phyloP scores from a whole-genome alignment of 2,888 invertebrate genomes.

The Catocala nupta region DNA sequence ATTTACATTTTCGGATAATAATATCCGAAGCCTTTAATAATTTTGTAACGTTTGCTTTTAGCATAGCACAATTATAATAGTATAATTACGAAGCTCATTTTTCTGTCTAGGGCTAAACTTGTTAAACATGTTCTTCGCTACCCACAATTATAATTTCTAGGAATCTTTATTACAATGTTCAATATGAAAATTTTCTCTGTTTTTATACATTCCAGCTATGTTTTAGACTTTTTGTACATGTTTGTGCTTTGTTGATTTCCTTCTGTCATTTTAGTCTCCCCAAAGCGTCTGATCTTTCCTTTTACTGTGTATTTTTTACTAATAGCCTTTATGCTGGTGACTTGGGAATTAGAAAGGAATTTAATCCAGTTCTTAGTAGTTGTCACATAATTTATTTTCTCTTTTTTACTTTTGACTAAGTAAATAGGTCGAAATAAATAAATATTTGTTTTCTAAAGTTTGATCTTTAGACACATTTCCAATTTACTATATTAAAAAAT shows the following conservation, averaged over 20 bases:
- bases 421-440: neutral
- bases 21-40: too few species aligned
- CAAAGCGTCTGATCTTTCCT: slow-evolving; percentile 48
- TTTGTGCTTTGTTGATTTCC: slow-evolving; percentile 39
- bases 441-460: neutral
- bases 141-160: neutral
- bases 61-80: too few species aligned
- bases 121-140: too few species aligned
- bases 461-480: too few species aligned
- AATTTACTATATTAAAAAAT: too few species aligned
- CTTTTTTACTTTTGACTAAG: neutral
- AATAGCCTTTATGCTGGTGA: slow-evolving; percentile 25
- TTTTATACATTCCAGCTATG: slow-evolving; percentile 16
- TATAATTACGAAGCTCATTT: too few species aligned
- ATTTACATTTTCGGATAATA: too few species aligned
- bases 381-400: slow-evolving; percentile 9
- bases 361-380: slow-evolving; percentile 1
- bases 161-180: neutral
- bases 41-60: too few species aligned
- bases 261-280: slow-evolving; percentile 54
- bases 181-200: slow-evolving; percentile 5
- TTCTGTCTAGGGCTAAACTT: too few species aligned
- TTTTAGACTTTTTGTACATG: slow-evolving; percentile 22
- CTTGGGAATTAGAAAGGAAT: slow-evolving; percentile 18
- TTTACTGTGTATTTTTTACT: slow-evolving; percentile 39